These are phyloP conservation scores for Pocillopora damicornis DNA, from an alignment of 64 coral and sea anemone species.

Conservation along the genomic window DNA sequence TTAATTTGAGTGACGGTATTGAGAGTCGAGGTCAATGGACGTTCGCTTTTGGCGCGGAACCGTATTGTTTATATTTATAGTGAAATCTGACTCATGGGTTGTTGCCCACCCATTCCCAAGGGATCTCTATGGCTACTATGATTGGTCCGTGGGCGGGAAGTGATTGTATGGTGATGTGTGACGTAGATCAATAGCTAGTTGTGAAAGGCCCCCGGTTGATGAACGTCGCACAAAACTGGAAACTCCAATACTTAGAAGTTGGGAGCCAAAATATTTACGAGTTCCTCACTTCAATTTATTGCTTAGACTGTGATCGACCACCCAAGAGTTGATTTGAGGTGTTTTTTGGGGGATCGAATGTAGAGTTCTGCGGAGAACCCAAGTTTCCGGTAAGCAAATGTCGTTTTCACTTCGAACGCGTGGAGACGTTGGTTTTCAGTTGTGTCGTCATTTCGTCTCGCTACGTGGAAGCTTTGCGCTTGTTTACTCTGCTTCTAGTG, in stretches of 20 bases:
- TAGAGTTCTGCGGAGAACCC: constrained; percentile 15
- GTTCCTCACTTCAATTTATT: background rate
- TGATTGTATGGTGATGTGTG: constrained; percentile 31
- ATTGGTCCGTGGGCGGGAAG: constrained; percentile 35
- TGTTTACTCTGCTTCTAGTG: constrained; percentile 8
- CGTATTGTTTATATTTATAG: constrained; percentile 45
- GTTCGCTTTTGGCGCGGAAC: constrained; percentile 30
- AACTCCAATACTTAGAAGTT: constrained; percentile 28
- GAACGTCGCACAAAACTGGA: constrained; percentile 31
- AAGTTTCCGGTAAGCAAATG: constrained; percentile 39
- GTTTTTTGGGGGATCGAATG: constrained; percentile 30
- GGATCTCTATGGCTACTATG: constrained; percentile 18
- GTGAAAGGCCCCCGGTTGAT: constrained; percentile 48
- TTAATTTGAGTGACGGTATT: constrained; percentile 2
- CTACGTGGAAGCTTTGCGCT: constrained; percentile 11
- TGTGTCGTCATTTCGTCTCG: constrained; percentile 34
- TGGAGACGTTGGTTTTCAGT: constrained; percentile 26
- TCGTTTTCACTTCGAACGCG: constrained; percentile 36
- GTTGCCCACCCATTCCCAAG: constrained; percentile 50
- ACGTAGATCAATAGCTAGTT: constrained; percentile 41
- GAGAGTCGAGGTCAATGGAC: background rate
- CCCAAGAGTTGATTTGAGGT: background rate
- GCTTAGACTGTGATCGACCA: constrained; percentile 21
- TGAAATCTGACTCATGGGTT: constrained; percentile 39
- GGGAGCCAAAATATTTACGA: background rate